These are phyloP conservation scores for Crossaster papposus DNA, from an alignment of 53 echinoderm and acorn worm genomes.

Conservation along the genomic window DNA sequence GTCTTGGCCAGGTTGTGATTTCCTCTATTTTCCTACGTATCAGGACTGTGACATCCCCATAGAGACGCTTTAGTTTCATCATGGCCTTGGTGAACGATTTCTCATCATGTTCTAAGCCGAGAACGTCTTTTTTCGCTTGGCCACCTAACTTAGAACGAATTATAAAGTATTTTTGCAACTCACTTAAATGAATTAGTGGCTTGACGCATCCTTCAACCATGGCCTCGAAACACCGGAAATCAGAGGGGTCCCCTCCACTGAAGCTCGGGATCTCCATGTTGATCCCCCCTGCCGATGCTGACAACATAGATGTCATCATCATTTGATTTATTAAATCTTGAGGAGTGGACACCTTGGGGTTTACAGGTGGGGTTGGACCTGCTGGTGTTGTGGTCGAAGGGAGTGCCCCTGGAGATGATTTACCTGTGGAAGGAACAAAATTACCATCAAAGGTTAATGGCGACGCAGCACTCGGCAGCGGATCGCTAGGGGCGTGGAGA, in stretches of 20 bases:
- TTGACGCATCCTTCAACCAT: constrained; percentile 17
- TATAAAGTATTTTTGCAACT: constrained; percentile 21
- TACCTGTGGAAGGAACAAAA: too few relatives aligned
- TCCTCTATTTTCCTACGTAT: background rate
- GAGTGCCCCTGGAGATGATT: too few relatives aligned
- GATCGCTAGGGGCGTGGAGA: too few relatives aligned
- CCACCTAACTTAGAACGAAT: background rate
- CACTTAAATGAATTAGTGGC: constrained; percentile 5
- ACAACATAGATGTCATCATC: background rate
- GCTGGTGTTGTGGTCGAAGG: too few relatives aligned
- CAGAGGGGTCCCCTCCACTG: constrained; percentile 28
- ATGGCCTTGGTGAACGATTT: background rate
- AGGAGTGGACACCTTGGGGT: too few relatives aligned
- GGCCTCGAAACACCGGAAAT: constrained; percentile 10
- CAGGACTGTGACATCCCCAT: background rate
- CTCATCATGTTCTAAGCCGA: background rate
- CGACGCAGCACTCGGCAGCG: too few relatives aligned
- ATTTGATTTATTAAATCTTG: too few relatives aligned
- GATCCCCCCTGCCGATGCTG: background rate
- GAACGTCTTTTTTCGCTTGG: background rate
- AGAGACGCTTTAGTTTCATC: background rate
- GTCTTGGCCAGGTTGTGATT: background rate
- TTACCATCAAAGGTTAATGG: too few relatives aligned
- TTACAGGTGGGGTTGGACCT: too few relatives aligned
- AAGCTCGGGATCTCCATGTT: background rate